Conservation (phyloP, 2,888 invertebrate species). For the Tetranychus truncatus region DNA sequence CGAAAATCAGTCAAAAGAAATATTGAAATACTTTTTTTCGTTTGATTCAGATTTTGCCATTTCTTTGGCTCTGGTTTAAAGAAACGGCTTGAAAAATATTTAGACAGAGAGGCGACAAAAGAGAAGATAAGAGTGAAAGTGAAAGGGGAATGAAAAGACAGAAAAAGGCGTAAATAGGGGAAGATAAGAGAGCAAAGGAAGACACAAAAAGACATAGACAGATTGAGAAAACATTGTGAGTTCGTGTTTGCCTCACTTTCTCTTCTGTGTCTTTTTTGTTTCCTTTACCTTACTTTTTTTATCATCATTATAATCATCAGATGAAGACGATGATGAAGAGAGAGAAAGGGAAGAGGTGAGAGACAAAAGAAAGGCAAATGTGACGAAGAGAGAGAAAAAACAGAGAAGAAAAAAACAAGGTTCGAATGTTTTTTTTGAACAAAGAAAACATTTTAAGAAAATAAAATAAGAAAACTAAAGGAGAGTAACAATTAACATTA, state of each 20-base stretch:
- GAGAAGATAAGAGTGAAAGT: background rate
- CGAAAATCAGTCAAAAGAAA: too few species aligned
- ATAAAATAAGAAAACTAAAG: background rate
- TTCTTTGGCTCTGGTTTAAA: too few species aligned
- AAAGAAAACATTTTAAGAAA: background rate
- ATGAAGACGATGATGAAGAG: background rate
- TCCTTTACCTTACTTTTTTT: background rate
- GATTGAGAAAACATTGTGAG: background rate
- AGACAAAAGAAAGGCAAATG: background rate
- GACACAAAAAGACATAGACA: background rate
- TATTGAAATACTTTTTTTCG: too few species aligned
- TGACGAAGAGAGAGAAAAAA: background rate
- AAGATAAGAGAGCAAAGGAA: background rate
- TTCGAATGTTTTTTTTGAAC: background rate
- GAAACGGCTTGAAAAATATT: background rate
- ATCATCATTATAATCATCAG: background rate
- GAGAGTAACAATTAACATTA: background rate
- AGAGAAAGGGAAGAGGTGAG: constrained; percentile 2
- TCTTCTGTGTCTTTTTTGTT: background rate
- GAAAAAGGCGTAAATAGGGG: background rate
- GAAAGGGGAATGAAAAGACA: background rate
- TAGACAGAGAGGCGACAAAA: background rate
- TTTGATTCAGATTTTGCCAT: too few species aligned
- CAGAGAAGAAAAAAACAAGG: background rate
- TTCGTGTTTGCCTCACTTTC: background rate